Evolutionary conservation across 2,113 vertebrate genomes (phyloP).

Genomic region (Microcebus jonahi): DNA sequence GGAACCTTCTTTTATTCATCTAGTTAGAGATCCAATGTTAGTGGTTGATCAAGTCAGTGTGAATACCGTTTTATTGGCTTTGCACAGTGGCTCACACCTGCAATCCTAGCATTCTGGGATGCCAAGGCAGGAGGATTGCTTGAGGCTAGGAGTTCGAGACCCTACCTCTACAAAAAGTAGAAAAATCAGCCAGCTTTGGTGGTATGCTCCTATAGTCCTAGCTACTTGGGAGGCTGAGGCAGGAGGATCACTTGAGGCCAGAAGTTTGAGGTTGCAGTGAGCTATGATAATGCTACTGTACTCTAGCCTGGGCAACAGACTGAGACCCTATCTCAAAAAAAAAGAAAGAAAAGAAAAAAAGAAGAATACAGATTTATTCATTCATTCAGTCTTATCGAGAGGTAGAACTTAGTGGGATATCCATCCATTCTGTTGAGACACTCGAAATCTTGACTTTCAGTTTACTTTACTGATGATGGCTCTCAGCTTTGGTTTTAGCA

Average conservation of each 20-base stretch:
- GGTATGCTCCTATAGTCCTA: no score
- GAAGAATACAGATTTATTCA: background rate
- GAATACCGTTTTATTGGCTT: background rate
- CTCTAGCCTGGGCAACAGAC: background rate
- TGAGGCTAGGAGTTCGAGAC: no score
- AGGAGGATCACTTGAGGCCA: no score
- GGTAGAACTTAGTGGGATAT: background rate
- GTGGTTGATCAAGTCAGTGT: background rate
- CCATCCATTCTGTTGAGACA: background rate
- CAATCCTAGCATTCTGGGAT: no score
- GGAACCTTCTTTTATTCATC: background rate
- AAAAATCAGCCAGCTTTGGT: no score
- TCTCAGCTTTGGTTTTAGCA: constrained; percentile 22
- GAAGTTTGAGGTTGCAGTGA: no score
- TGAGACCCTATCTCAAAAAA: no score
- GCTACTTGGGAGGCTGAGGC: no score
- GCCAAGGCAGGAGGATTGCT: no score
- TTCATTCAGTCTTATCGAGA: background rate
- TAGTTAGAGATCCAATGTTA: background rate
- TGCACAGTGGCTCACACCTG: no score
- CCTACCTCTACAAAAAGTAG: no score
- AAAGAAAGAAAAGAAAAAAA: background rate
- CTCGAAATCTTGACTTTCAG: background rate
- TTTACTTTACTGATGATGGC: background rate
- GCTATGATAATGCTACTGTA: no score